Evolutionary conservation across 2,113 vertebrate genomes (phyloP), one percentile per base, ranked within the genome.

Genomic region (Paraplagusia blochii): DNA sequence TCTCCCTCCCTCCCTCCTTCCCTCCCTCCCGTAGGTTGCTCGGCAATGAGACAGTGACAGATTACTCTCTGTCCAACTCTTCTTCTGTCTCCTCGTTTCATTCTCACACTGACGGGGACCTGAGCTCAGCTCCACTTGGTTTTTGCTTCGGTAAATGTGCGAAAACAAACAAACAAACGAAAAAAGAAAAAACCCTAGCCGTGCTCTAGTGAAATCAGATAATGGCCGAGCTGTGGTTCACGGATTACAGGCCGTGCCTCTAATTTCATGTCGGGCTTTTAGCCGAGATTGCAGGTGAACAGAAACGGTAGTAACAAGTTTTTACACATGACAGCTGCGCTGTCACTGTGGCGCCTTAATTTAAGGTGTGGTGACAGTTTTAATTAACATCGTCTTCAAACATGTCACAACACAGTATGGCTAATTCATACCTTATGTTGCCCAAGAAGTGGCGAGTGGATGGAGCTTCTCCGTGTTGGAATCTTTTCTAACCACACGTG

Each of bases 21-120:
- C 60, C 65, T 63, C 60, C 29, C 63, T 57, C 36, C 66, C 76
- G 54, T 63, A 66, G 68, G 59, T 72, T 66, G 61, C 65, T 54
- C 44, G 44, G 74, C 83, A 84, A 85, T 76, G 72, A 85, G 81
- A 79, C 83, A 84, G 77, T 76, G 81, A 84, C 71, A 72, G 66
- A 87, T 87, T 72, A 82, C 68, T 58, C 53, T 54, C 55, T 82
- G 71, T 56, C 54, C 17, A 33, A 44, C 33, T 45, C 64, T 64
- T 42, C 33, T 18, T 54, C 12, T 12, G 51, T 53, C 58, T 45
- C 44, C 42, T 18, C 5, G 11, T 44, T 53, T 58, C 44, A 33
- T 22, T 43, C 18, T 17, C 13, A 63, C 35, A 55, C 36, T 60
- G 39, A 55, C 36, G 57, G 57, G 69, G 11, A 39, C 58, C 62